A percentile compares a stretch with the other conserved stretches of the same genome.
These are phyloP conservation scores for Gryllus longicercus DNA, from an alignment of 2,888 invertebrate species.

Conservation along the genomic window DNA sequence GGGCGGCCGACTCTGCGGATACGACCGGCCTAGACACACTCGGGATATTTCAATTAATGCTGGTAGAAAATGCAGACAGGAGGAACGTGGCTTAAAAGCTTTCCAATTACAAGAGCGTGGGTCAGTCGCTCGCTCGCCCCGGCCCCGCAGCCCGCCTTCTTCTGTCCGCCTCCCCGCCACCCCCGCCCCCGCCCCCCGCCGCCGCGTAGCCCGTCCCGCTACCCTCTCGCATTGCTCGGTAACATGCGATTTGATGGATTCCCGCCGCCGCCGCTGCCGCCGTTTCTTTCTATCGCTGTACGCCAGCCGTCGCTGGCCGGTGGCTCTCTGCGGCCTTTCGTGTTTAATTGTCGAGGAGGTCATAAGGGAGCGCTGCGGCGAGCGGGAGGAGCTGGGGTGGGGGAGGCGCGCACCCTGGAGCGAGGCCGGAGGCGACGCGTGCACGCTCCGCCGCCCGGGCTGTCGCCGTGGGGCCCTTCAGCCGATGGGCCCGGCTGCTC, in stretches of 20 bases:
- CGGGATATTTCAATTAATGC: slow-evolving; percentile 11
- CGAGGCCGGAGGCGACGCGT: no score
- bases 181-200: background rate
- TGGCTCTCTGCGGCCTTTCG: background rate
- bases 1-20: background rate
- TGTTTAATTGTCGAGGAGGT: no score
- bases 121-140: background rate
- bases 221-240: background rate
- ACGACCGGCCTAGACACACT: background rate
- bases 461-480: background rate
- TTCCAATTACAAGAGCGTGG: background rate
- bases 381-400: no score
- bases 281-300: background rate
- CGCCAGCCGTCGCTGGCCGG: background rate
- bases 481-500: no score
- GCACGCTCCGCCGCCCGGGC: no score
- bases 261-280: background rate
- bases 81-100: slow-evolving; percentile 17
- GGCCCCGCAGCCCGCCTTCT: background rate
- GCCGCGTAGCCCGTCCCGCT: background rate
- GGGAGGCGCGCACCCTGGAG: no score
- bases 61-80: slow-evolving; percentile 1
- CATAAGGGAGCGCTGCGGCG: no score
- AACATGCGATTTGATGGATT: slow-evolving; percentile 11
- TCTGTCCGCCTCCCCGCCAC: background rate